These are phyloP conservation scores for Cataglyphis cursor DNA, from an alignment of 2,888 invertebrate genomes.

Conservation along the genomic window DNA sequence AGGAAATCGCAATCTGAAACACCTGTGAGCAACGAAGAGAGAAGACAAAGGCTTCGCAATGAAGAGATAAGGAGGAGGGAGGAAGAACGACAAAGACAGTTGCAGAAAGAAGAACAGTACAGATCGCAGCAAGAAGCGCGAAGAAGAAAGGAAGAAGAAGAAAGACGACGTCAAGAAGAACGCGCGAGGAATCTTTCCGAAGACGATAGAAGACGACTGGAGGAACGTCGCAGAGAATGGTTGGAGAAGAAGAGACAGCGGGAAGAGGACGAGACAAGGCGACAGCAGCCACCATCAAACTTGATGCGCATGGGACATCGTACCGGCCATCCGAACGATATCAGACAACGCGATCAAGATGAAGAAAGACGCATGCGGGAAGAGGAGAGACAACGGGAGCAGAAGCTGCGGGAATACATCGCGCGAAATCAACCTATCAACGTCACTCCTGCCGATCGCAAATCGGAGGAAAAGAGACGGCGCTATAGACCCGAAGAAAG, in stretches of 20 bases:
- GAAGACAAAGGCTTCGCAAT: background rate
- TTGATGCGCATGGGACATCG: constrained; percentile 10
- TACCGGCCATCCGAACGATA: constrained; percentile 23
- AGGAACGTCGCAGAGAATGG: constrained; percentile 61
- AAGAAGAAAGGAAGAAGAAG: constrained; percentile 30
- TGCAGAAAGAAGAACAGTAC: constrained; percentile 34
- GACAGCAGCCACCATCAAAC: constrained; percentile 60
- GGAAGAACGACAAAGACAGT: constrained; percentile 15
- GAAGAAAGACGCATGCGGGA: constrained; percentile 55
- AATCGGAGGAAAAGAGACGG: constrained; percentile 36
- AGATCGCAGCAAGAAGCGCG: constrained; percentile 38
- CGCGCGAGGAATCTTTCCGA: constrained; percentile 31
- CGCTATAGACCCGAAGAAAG: constrained; percentile 33
- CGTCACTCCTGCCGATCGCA: constrained; percentile 35
- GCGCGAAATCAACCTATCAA: constrained; percentile 76
- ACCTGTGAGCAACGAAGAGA: background rate
- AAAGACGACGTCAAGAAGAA: constrained; percentile 20
- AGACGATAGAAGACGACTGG: constrained; percentile 32
- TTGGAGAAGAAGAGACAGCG: constrained; percentile 48
- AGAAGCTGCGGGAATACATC: constrained; percentile 71
- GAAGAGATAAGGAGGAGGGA: constrained; percentile 9
- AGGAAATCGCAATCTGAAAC: background rate
- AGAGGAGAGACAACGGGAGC: constrained; percentile 48
- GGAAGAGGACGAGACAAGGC: constrained; percentile 62
- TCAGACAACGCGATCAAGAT: constrained; percentile 34